phyloP scores from a whole-genome alignment of 2,113 vertebrate genomes.

The Siphamia tubifer region DNA sequence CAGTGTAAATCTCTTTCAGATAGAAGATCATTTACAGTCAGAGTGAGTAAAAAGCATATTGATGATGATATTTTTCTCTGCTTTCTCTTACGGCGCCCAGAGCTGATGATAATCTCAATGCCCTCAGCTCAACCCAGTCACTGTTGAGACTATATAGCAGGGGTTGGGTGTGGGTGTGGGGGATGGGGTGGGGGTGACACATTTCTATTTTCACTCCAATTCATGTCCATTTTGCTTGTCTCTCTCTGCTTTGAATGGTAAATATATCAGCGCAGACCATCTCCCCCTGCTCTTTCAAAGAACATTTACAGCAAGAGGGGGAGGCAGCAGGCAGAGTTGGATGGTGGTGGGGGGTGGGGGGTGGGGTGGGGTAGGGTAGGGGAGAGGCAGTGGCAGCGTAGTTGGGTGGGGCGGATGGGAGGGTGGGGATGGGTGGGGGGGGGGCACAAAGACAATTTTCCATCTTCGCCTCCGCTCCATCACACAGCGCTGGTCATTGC shows the following conservation, averaged over 20 bases:
- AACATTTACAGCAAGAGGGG: constrained; percentile 65
- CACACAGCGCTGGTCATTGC: constrained; percentile 78
- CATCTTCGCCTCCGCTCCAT: constrained; percentile 71
- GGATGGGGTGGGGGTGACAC: constrained; percentile 40
- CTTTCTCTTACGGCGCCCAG: constrained; percentile 5
- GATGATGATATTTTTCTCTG: constrained; percentile 39
- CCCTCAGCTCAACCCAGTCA: neutral
- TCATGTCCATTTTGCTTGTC: constrained; percentile 48
- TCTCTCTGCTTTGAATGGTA: constrained; percentile 52
- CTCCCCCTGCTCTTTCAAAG: constrained; percentile 56
- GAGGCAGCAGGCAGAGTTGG: constrained; percentile 45
- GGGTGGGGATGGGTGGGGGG: neutral
- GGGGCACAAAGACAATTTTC: constrained; percentile 76
- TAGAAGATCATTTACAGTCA: neutral
- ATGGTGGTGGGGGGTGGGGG: too few species aligned
- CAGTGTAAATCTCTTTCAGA: constrained; percentile 16
- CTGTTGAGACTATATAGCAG: constrained; percentile 14
- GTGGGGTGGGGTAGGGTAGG: neutral
- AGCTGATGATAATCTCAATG: constrained; percentile 42
- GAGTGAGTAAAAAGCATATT: constrained; percentile 17
- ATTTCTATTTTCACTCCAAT: constrained; percentile 57
- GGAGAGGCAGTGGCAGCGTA: neutral
- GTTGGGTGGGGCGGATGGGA: neutral
- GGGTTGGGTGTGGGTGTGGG: too few species aligned
- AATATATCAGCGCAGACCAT: constrained; percentile 65